Evolutionary conservation across 2,113 vertebrate species (phyloP), one percentile per base, ranked within the genome.

Genomic region (Phyllostomus hastatus): DNA sequence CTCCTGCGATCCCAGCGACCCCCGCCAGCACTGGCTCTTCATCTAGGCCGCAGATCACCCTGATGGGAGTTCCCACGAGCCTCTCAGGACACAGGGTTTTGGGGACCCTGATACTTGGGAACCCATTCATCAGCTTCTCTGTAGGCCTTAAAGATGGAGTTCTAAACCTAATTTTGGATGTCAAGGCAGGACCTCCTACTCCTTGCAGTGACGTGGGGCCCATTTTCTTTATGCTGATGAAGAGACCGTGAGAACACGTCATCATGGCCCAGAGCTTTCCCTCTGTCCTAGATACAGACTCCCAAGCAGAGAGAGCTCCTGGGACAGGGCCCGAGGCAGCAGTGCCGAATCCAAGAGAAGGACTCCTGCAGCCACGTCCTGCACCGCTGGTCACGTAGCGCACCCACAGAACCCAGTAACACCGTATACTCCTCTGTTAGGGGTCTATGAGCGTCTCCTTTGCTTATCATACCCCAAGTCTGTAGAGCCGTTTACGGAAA

Each of bases 11-110:
- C 69, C 93, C 43, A 90, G 81, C 2, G 99, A 99, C 95, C 52
- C 97, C 35, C 95, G 97, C 96, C 99, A 99, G 97, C 98, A 98
- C 75, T 99, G 99, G 99, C 79, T 98, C 75, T 99, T 99, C 96
- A 98, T 98, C 93, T 99, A 99, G 98, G 24, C 0, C 46, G 11
- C 2, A 0, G 24, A 33, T 52, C 33, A 15, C 31, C 61, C 31
- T 28, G 2, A 5, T 26, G 8, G 48, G 19, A 43, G 31, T 43
- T 79, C 57, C 61, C 72, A 70, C 57, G 90, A 38, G 24, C 43
- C 33, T 66, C 95, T 95, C 81, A 78, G 88, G 96, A 88, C 72
- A 67, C 54, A 43, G 78, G 48, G 64, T 78, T 52, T 46, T 31
- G 20, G 67, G 59, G 43, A 64, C 52, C 26, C 82, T 15, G 41